Conservation (phyloP, 2,888 invertebrate species). For the Agrochola macilenta region DNA sequence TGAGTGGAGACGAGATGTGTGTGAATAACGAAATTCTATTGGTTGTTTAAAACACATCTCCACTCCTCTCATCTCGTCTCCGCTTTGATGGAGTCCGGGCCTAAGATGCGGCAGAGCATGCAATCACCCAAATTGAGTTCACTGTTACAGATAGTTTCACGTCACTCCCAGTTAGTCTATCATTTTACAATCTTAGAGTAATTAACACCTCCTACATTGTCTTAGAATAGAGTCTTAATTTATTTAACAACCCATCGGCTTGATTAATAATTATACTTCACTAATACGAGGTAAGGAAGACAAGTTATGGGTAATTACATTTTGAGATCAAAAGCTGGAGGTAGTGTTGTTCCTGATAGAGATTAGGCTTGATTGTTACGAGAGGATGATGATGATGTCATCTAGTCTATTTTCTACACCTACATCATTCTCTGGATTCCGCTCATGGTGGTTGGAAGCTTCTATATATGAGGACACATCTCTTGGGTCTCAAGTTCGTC, state of each 20-base stretch:
- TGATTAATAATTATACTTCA: slow-evolving; percentile 37
- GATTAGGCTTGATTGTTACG: not conserved
- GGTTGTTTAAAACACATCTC: too few species aligned
- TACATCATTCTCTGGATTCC: not conserved
- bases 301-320: slow-evolving; percentile 13
- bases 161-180: slow-evolving; percentile 48
- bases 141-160: slow-evolving; percentile 43
- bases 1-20: too few species aligned
- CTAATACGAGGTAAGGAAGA: not conserved
- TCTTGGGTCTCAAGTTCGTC: not conserved
- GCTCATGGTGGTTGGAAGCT: not conserved
- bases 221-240: slow-evolving; percentile 31
- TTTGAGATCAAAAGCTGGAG: not conserved
- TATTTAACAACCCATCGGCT: slow-evolving; percentile 22
- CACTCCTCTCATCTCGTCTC: too few species aligned
- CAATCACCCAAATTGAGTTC: slow-evolving; percentile 55
- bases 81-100: too few species aligned
- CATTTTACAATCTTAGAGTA: slow-evolving; percentile 45
- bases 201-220: slow-evolving; percentile 41
- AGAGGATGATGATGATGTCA: not conserved
- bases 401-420: not conserved
- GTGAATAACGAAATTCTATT: too few species aligned
- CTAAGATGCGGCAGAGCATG: slow-evolving; percentile 42
- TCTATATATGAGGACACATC: not conserved
- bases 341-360: not conserved